Conservation (phyloP, 2,888 invertebrate species). For the Gastracanthus pulcherrimus region DNA sequence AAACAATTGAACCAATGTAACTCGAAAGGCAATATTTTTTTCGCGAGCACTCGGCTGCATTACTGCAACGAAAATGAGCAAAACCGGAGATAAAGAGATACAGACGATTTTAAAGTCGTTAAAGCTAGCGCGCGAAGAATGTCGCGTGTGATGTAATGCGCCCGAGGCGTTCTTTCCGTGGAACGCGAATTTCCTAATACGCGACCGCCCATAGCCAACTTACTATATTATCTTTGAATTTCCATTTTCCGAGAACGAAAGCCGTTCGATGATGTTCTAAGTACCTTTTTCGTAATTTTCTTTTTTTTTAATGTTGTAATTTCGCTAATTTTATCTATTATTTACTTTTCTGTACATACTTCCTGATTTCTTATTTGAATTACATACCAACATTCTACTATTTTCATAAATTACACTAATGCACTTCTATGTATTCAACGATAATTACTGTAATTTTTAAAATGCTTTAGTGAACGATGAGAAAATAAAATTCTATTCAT, state of each 20-base stretch:
- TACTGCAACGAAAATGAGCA: conserved; percentile 14
- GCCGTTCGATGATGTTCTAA: background rate
- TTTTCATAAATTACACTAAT: too few relatives aligned
- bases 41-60: background rate
- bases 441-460: too few relatives aligned
- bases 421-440: too few relatives aligned
- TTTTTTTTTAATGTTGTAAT: background rate
- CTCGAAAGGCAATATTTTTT: background rate
- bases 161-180: conserved; percentile 24
- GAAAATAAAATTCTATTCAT: too few relatives aligned
- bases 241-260: conserved; percentile 1
- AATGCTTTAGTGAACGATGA: too few relatives aligned
- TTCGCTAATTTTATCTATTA: background rate
- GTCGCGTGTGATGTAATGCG: conserved; percentile 46
- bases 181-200: conserved; percentile 45
- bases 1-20: background rate
- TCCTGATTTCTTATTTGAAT: too few relatives aligned
- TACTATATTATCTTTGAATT: conserved; percentile 21
- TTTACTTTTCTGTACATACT: too few relatives aligned
- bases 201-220: conserved; percentile 9
- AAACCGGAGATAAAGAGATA: conserved; percentile 35
- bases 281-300: background rate
- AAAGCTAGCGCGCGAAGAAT: conserved; percentile 38
- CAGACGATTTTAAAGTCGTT: conserved; percentile 34
- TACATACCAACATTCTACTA: too few relatives aligned